Base-by-base conservation (phyloP, 2,797 vertebrate genomes). In the Sandelia bainsii region DNA sequence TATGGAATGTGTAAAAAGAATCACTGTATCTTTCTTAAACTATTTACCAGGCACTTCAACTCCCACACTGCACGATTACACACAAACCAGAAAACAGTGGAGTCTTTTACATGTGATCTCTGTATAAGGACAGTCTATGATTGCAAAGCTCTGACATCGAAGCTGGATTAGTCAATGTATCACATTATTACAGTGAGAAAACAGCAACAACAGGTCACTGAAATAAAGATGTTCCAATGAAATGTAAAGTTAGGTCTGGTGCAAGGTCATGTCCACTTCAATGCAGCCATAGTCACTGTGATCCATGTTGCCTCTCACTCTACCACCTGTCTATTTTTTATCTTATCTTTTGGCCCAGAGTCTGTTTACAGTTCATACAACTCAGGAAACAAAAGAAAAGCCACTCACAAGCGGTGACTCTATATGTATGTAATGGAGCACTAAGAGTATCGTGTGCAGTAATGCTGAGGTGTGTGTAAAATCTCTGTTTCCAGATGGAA, bases 11-110 rank as follows among this genome's bases (percentile, higher is more conserved):
- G 37, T 16, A 64, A 34, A 62, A 49, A 62, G 25, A 67, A 75
- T 64, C 37, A 29, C 23, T 49, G 20, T 44, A 39, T 37, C 2
- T 69, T 29, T 32, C 3, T 69, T 29, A 78, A 79, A 72, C 77
- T 19, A 44, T 62, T 79, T 77, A 68, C 78, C 74, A 82, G 63
- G 73, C 69, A 54, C 22, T 32, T 39, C 16, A 32, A 32, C 57
- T 62, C 60, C 60, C 48, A 61, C 29, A 61, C 25, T 20, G 1
- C 12, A 32, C 17, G 10, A 8, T 17, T 32, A 40, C 8, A 44
- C 62, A 61, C n/a, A 34, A 48, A 53, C 17, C 14, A 57, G 32
- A 72, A 34, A 48, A 16, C 25, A 34, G 27, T 9, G 1, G 11
- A 6, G 12, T 49, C 5, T 32, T 37, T 8, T 37, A 9, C 5